These are phyloP conservation scores for Odontomyia ornata DNA, from an alignment of 2,888 invertebrate species.

Conservation along the genomic window DNA sequence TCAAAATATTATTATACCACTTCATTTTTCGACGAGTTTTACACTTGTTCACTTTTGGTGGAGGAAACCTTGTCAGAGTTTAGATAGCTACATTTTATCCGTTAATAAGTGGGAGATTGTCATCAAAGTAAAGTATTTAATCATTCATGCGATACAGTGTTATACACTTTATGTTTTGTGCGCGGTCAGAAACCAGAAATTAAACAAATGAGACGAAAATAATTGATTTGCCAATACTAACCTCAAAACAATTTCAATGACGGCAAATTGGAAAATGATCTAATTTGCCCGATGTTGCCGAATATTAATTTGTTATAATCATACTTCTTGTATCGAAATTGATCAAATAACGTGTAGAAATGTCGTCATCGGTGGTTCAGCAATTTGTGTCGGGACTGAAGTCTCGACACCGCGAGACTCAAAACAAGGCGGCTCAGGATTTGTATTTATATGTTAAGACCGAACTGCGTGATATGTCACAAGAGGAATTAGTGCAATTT, in stretches of 20 bases:
- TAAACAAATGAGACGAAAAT: background rate
- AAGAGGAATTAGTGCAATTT: conserved; percentile 89
- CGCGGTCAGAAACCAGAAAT: background rate
- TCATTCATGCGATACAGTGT: background rate
- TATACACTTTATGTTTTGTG: background rate
- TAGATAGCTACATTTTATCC: background rate
- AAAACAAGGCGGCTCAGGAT: conserved; percentile 87
- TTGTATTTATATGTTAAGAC: conserved; percentile 91
- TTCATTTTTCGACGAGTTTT: background rate
- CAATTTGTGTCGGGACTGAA: conserved; percentile 88
- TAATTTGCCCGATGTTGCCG: background rate
- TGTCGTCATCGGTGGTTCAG: conserved; percentile 69
- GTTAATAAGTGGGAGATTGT: background rate
- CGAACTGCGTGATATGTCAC: conserved; percentile 86
- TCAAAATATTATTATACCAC: conserved; percentile 36
- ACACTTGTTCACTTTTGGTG: background rate
- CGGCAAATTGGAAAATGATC: conserved; percentile 19
- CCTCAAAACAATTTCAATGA: conserved; percentile 18
- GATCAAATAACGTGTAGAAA: background rate
- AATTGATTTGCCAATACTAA: conserved; percentile 13
- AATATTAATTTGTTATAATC: background rate
- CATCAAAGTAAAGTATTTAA: background rate
- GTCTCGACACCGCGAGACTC: conserved; percentile 84
- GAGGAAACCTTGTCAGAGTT: background rate
- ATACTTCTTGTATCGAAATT: background rate